Base-by-base conservation (phyloP, 2,113 vertebrate genomes). In the Origma solitaria region DNA sequence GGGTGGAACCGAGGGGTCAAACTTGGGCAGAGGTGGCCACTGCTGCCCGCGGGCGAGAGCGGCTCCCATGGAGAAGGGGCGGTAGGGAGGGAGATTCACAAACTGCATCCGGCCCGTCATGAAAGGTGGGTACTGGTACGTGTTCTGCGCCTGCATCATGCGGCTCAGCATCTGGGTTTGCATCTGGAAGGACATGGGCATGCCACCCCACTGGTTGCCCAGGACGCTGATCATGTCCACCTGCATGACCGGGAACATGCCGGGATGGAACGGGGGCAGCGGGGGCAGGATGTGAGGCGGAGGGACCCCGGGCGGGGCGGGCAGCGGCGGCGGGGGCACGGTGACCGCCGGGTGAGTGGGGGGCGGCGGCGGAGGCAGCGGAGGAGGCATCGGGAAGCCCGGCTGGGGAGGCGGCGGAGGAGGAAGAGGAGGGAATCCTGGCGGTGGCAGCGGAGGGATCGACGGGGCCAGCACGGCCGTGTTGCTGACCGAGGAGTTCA, bases 101-200 rank as follows among this genome's bases (percentile, higher is more conserved):
- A 99, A 99, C 57, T 98, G 98, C 94, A 98, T 97, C 3, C 98
- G 96, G 0, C 98, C 97, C 2, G 98, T 98, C 96, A 99, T 97
- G 94, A 98, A 99, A 25, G 98, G 99, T 0, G 98, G 99, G 31
- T 99, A 99, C 22, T 97, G 98, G 89, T 98, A 99, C 0, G 98
- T 97, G 37, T 99, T 98, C 70, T 99, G 98, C 1, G 98, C 99
- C 69, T 99, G 99, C 96, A 99, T 99, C 97, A 99, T 99, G 53
- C 99, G 99, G 97, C 99, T 99, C 95, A 99, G 94, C 99, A 99
- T 99, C 98, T 99, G 99, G 2, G 99, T 99, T 96, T 99, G 99
- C 99, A 99, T 99, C 97, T 99, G 99, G 97, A 99, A 99, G 91
- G 99, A 99, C 99, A 99, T 99, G 11, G 99, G 99, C 94, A 99